A percentile compares a stretch with the other conserved stretches of the same genome.
phyloP scores from a whole-genome alignment of 2,797 vertebrate genomes.

The Hemibagrus guttatus region DNA sequence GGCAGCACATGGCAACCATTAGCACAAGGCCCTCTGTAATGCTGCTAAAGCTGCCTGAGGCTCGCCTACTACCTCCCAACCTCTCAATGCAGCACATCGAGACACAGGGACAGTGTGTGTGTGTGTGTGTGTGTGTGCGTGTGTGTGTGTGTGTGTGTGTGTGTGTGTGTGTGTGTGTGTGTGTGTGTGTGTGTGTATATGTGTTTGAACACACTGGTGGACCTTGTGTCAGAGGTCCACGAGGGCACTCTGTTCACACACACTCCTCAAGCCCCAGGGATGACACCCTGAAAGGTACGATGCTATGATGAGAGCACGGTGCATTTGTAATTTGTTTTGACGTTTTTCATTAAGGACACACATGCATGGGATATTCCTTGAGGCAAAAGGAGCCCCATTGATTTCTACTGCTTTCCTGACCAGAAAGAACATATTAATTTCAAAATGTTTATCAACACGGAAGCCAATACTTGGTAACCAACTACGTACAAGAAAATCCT shows the following conservation, averaged over 20 bases:
- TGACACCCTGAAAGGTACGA: slow-evolving; percentile 47
- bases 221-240: slow-evolving; percentile 75
- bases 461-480: slow-evolving; percentile 11
- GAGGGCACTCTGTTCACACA: slow-evolving; percentile 79
- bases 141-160: slow-evolving; percentile 34
- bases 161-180: slow-evolving; percentile 46
- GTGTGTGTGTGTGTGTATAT: too few species aligned
- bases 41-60: slow-evolving; percentile 73
- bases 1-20: slow-evolving; percentile 84
- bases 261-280: slow-evolving; percentile 51
- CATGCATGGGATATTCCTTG: slow-evolving; percentile 38
- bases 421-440: slow-evolving; percentile 44
- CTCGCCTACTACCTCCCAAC: slow-evolving; percentile 78
- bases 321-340: slow-evolving; percentile 56
- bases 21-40: slow-evolving; percentile 78
- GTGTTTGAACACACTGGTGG: slow-evolving; percentile 45
- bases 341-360: slow-evolving; percentile 49
- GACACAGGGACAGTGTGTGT: slow-evolving; percentile 36
- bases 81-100: slow-evolving; percentile 62
- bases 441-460: slow-evolving; percentile 30
- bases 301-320: slow-evolving; percentile 34
- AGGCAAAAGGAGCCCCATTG: slow-evolving; percentile 36
- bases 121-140: slow-evolving; percentile 1
- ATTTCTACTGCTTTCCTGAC: slow-evolving; percentile 18
- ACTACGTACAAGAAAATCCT: slow-evolving; percentile 20